Evolutionary conservation across 1,140 invertebrate species (phyloP), one percentile per base, ranked within the genome.

Genomic region (Philopotamus ludificatus): DNA sequence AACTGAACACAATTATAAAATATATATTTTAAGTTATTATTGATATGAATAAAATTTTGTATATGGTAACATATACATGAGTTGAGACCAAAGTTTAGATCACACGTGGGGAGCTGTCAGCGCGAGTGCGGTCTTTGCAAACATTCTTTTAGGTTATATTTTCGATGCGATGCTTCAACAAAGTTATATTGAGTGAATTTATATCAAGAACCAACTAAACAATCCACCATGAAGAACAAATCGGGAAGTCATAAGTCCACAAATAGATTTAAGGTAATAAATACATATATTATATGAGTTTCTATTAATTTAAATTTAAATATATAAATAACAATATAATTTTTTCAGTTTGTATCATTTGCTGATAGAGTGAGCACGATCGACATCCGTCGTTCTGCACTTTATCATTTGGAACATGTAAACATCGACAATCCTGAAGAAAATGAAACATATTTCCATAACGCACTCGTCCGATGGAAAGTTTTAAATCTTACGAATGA

Each of bases 381-480:
- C 34, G 89, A 95, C 74, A 82, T 96, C 34, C 89, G 93, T 60
- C 87, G 86, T 77, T 83, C 93, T 45, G 82, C 84, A 1, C 71
- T 85, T 3, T 85, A 85, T 66, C 81, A 82, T 62, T 81, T 85
- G 62, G 83, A 83, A 39, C 90, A 92, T 80, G 82, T 83, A 72
- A 84, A 90, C 75, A 82, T 88, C 72, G 80, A 82, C 51, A 80
- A 84, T 34, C 78, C 84, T 23, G 81, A 84, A 34, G 86, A 89
- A 68, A 86, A 89, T 63, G 85, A 88, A 70, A 92, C 91, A 1
- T 87, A 87, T 75, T 95, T 96, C 75, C 81, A 86, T 72, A 84
- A 92, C 74, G 84, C 91, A 0, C 73, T 95, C n/a, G 81, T 88
- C 67, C 95, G 95, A 84, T 96, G 93, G 93, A 86, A 85, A 72